phyloP scores from a whole-genome alignment of 2,797 vertebrate genomes.

The Centroberyx gerrardi region DNA sequence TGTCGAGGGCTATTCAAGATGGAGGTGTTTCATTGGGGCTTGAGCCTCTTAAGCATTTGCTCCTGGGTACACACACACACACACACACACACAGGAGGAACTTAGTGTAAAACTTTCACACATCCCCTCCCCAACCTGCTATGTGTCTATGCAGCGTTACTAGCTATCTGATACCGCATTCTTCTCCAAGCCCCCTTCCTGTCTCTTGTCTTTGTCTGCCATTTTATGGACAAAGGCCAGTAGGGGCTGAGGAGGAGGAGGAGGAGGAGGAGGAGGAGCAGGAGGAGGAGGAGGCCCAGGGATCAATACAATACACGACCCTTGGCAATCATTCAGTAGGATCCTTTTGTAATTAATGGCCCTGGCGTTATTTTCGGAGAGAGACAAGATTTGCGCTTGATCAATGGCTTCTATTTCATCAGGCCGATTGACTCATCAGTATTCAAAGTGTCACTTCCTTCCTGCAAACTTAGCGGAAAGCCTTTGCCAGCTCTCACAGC shows the following conservation, averaged over 20 bases:
- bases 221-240: constrained; percentile 68
- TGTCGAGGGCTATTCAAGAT: constrained; percentile 64
- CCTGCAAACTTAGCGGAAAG: constrained; percentile 48
- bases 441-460: constrained; percentile 57
- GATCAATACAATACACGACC: constrained; percentile 63
- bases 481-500: constrained; percentile 42
- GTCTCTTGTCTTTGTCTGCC: constrained; percentile 60
- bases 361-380: constrained; percentile 23
- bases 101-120: constrained; percentile 60
- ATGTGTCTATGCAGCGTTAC: constrained; percentile 57
- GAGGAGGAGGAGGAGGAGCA: constrained; percentile 16
- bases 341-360: constrained; percentile 57
- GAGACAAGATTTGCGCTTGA: constrained; percentile 40
- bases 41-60: constrained; percentile 68
- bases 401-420: constrained; percentile 65
- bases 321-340: constrained; percentile 54
- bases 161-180: constrained; percentile 71
- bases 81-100: constrained; percentile 54
- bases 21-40: constrained; percentile 70
- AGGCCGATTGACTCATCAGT: constrained; percentile 57
- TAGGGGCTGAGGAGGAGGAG: constrained; percentile 47
- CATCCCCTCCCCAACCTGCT: constrained; percentile 35
- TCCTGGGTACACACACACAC: constrained; percentile 62
- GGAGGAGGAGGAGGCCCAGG: constrained; percentile 14
- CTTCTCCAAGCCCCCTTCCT: constrained; percentile 61